Base-by-base conservation (phyloP, 2,888 invertebrate species). In the Monopis laevigella region DNA sequence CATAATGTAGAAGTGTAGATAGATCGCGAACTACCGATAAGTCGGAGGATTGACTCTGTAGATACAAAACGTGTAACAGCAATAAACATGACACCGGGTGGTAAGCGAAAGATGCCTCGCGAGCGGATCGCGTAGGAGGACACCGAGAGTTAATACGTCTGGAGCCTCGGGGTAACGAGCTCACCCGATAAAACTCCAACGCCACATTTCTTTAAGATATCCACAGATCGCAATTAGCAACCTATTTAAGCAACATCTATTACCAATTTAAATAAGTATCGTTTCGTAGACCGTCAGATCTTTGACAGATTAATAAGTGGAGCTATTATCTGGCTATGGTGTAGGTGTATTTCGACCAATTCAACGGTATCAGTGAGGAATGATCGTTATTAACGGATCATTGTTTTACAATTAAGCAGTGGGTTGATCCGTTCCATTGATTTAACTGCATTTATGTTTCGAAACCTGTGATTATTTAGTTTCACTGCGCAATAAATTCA, bases 101-200 rank as follows among this genome's bases (percentile, higher is more conserved):
- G 48, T 52, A 46, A 48, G 51, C 53, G 53, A 54, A 55, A 55
- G 56, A 55, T 48, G 48, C 45, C 43, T 51, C 46, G 44, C 38
- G 45, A 44, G 49, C 42, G 36, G 51, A 54, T 11, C 21, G 34
- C 16, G 73, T 72, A 58, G 72, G 72, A 48, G 66, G 65, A 68
- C 62, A 43, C 19, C 42, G 46, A 47, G 55, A 64, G 55, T 60
- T 67, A 65, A 63, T 59, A 61, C 17, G 32, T 32, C 36, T 21
- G 36, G 21, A 50, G 28, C 51, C 50, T 49, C 51, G 46, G 54
- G 51, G 48, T 56, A 59, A 55, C 53, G 49, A 59, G 55, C 46
- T 34, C 46, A 52, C 52, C 48, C 47, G 60, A 62, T 61, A 60
- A 51, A 55, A 51, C 51, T 45, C 45, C 48, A 46, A 52, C n/a